Base-by-base conservation (phyloP, 2,888 invertebrate genomes). In the Leptothorax acervorum region DNA sequence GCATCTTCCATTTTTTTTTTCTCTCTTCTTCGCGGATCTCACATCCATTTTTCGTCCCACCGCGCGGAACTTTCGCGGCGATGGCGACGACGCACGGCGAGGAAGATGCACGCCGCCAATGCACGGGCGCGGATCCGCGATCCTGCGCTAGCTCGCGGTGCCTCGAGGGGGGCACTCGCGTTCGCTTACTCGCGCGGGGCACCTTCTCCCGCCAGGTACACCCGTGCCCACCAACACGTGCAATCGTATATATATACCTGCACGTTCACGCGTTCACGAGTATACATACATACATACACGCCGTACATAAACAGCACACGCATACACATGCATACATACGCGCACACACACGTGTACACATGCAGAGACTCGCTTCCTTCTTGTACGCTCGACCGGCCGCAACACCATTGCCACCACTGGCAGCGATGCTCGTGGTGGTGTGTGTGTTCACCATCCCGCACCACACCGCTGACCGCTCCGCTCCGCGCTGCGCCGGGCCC, bases 91-190 rank as follows among this genome's bases (percentile, higher is more conserved):
- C 75, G 55, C n/a, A 23, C 60, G 63, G 5, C 35, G 76, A 48
- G 81, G 85, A 87, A 71, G 86, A 88, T 88, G 88, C 79, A 23
- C 45, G 76, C 90, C 88, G 88, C 86, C 90, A 86, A 91, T 88
- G 86, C 85, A 92, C 90, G 89, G 91, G 90, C 88, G 90, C 88
- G 91, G 90, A 90, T 87, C 91, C 91, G 84, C 90, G 75, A 87
- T 86, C 57, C 57, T 79, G 35, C 48, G 73, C 35, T 23, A 23
- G 78, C 65, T 51, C 75, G 35, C 74, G 45, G 35, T 39, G 39
- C 78, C 78, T 78, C 79, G 70, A 68, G 79, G 79, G 79, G 57
- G 79, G 78, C 57, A 70, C 68, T 42, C 45, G 53, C 75, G 31
- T n/a, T 63, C 75, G 76, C 63, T 55, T 12, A 15, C 78, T 60